Evolutionary conservation across 2,797 vertebrate species (phyloP), one percentile per base, ranked within the genome.

Genomic region (Labeo calbasu): DNA sequence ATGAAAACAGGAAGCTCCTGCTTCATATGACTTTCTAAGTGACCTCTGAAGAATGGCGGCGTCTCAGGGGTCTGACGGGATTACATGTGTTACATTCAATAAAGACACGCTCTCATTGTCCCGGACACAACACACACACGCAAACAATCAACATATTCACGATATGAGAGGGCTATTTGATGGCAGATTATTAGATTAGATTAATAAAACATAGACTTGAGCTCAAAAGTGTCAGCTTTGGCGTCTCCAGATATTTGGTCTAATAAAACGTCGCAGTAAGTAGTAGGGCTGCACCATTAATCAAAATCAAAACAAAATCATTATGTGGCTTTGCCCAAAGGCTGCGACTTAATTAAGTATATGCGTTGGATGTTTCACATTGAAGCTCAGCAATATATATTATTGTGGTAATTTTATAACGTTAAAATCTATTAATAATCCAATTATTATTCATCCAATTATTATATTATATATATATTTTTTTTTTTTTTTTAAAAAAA

Each of bases 71-170:
- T 93, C 94, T 93, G 94, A 88, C 89, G 93, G 87, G 94, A 95
- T 94, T 94, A 95, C 94, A 95, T 86, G 90, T 92, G 94, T 95
- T 93, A 93, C 92, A 92, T 95, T 95, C 94, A 96, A 96, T 96
- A 96, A 95, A 93, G 92, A 90, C 92, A 91, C 91, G 91, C 93
- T 90, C 91, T 94, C 92, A 91, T 92, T 95, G 94, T 94, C 94
- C 92, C 92, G 92, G 93, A 94, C 93, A 94, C 92, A 90, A 94
- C 94, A 93, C 92, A 89, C 91, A 87, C 79, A 90, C 59, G 93
- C 94, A 89, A 69, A 77, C 57, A 70, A 76, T 76, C 32, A 65
- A 76, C 61, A 87, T 43, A 86, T 46, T 57, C 36, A 71, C 36
- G 28, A 57, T 43, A 68, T 10, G 36, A 68, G 21, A 36, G 36